phyloP scores from a whole-genome alignment of 2,113 vertebrate species.

The Chionomys nivalis region DNA sequence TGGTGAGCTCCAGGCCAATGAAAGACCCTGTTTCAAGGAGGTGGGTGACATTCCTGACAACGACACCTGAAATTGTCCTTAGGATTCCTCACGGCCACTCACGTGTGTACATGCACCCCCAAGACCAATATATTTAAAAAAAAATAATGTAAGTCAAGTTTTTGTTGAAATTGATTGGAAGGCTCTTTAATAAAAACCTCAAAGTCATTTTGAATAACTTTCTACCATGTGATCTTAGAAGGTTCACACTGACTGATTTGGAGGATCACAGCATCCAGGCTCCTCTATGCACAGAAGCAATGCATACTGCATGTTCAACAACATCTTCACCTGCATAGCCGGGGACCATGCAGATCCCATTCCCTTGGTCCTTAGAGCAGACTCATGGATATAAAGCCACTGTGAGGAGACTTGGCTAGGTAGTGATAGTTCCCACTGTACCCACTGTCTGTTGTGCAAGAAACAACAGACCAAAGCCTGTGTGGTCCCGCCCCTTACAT shows the following conservation, averaged over 20 bases:
- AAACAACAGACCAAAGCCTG: background rate
- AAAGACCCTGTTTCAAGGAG: background rate
- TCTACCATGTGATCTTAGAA: slow-evolving; percentile 18
- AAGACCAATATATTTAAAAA: background rate
- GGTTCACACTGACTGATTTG: background rate
- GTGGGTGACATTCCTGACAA: background rate
- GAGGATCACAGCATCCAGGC: background rate
- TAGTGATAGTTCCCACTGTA: background rate
- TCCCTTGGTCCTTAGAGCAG: background rate
- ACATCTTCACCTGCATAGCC: background rate
- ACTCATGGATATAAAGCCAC: background rate
- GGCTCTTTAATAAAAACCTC: slow-evolving; percentile 12
- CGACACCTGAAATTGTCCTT: background rate
- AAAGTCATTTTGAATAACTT: slow-evolving; percentile 1
- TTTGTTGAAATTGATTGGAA: slow-evolving; percentile 60
- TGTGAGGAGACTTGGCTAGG: background rate
- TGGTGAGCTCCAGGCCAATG: background rate
- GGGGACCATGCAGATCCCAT: background rate
- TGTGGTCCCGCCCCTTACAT: fast-evolving
- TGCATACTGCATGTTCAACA: background rate
- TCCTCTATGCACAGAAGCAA: background rate
- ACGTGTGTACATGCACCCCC: background rate
- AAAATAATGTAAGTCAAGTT: background rate
- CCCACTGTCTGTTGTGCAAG: background rate
- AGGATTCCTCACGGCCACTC: background rate